Base-by-base conservation (phyloP, 2,888 invertebrate genomes). In the Catocala sponsa region DNA sequence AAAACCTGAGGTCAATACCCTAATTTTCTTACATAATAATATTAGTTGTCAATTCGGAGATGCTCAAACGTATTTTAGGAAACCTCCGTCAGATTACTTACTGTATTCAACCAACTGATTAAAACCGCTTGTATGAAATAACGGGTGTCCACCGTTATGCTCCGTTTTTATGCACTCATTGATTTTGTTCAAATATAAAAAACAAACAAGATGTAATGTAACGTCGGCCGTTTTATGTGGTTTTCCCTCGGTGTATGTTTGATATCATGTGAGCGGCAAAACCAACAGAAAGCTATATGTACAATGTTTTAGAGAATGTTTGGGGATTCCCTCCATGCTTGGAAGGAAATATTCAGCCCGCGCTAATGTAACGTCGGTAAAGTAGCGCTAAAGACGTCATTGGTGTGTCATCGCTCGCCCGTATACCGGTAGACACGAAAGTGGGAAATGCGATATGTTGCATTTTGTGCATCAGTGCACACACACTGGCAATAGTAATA, bases 251-350 rank as follows among this genome's bases (percentile, higher is more conserved):
- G 6, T 59, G 62, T 62, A 59, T 11, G 48, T 53, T 51, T 33
- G 46, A 15, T 32, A 15, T 9, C 44, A 52, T 12, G 33, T 60
- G 63, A 58, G 54, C 50, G 33, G 50, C 59, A 63, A 56, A 61
- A 49, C 43, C 13, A 64, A 54, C 76, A 68, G 76, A 74, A 74
- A 76, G 76, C 63, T 47, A 53, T 15, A n/a, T n/a, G n/a, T n/a
- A 13, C 7, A 46, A 15, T 49, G 44, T 41, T 55, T 55, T 51
- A 59, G 58, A 63, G 55, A 54, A 58, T 53, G 58, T 38, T 53
- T 70, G 76, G 76, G 76, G 68, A 74, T 65, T 74, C 74, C 76
- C 76, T 65, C 56, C 35, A 41, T 38, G 55, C 58, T 13, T 11
- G 56, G 32, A 50, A 41, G 44, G 12, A 44, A 52, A 43, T 41